Percentiles rank a stretch among this genome's conserved stretches.
phyloP scores from a whole-genome alignment of 2,888 invertebrate genomes.

The Eudemis profundana region DNA sequence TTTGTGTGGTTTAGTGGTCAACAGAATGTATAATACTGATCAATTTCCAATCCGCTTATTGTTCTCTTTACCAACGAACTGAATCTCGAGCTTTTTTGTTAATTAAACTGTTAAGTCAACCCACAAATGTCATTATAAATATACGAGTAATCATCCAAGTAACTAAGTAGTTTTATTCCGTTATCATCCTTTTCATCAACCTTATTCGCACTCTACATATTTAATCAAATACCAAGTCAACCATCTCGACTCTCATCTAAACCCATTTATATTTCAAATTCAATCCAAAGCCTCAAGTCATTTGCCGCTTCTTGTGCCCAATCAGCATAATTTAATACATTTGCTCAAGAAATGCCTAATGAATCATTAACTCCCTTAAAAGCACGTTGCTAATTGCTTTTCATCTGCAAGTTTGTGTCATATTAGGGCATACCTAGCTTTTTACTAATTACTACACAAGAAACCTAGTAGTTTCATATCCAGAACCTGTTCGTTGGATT shows the following conservation, averaged over 20 bases:
- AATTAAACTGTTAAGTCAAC: too few species aligned
- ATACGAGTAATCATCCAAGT: too few species aligned
- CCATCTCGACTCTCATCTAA: not conserved
- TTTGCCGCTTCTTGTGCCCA: conserved; percentile 8
- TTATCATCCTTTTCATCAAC: too few species aligned
- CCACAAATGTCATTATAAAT: too few species aligned
- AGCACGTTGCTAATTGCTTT: conserved; percentile 12
- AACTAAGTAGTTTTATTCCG: too few species aligned
- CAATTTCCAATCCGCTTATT: too few species aligned
- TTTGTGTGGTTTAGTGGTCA: too few species aligned
- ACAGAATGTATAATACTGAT: not conserved
- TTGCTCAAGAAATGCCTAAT: conserved; percentile 8
- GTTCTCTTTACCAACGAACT: too few species aligned
- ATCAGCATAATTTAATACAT: conserved; percentile 29
- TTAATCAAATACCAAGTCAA: not conserved
- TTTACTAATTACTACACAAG: conserved; percentile 7
- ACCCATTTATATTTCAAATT: not conserved
- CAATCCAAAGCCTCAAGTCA: conserved; percentile 1
- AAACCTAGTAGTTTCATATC: conserved; percentile 22
- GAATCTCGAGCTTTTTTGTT: too few species aligned
- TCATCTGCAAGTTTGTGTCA: not conserved
- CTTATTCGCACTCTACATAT: too few species aligned
- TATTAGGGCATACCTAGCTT: conserved; percentile 10
- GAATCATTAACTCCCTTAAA: conserved; percentile 8
- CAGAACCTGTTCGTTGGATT: not conserved